A percentile compares a stretch with the other conserved stretches of the same genome.
phyloP scores from a whole-genome alignment of 1,140 invertebrate species.

The Rhysida immarginata region DNA sequence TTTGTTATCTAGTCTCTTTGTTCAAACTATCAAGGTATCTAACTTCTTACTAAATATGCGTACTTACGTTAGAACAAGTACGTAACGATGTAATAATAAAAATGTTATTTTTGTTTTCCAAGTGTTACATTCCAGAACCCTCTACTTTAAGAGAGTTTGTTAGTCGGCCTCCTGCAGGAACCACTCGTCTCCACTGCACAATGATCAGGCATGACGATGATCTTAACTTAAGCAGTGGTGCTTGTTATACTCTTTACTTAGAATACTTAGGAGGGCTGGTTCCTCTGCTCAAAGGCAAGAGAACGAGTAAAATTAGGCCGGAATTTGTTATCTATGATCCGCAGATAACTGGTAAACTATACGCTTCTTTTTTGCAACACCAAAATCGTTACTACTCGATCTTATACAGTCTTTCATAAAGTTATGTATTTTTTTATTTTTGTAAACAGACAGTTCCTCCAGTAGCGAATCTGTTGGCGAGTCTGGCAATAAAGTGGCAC shows the following conservation, averaged over 20 bases:
- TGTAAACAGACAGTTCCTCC: background rate
- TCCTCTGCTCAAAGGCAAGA: slow-evolving; percentile 84
- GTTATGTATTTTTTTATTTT: background rate
- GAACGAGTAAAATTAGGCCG: slow-evolving; percentile 89
- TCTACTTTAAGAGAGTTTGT: slow-evolving; percentile 80
- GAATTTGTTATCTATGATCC: slow-evolving; percentile 98
- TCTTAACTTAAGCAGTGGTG: slow-evolving; percentile 39
- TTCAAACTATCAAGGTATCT: slow-evolving; percentile 78
- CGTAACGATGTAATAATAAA: background rate
- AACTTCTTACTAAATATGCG: background rate
- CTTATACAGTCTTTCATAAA: background rate
- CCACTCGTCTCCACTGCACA: slow-evolving; percentile 80
- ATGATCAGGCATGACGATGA: slow-evolving; percentile 88
- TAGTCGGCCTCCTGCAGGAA: slow-evolving; percentile 66
- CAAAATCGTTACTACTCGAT: background rate
- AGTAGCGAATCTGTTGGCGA: slow-evolving; percentile 11
- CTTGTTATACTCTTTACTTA: slow-evolving; percentile 86
- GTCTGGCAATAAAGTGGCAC: slow-evolving; percentile 27
- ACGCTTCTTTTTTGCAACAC: too few relatives aligned
- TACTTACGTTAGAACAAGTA: background rate
- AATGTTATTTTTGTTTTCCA: slow-evolving; percentile 19
- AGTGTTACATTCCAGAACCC: slow-evolving; percentile 87
- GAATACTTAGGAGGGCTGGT: slow-evolving; percentile 93
- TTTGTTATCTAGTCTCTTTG: slow-evolving; percentile 73
- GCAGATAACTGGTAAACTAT: slow-evolving; percentile 57